Evolutionary conservation across 2,888 invertebrate genomes (phyloP).

Genomic region (Acrobasis consociella): DNA sequence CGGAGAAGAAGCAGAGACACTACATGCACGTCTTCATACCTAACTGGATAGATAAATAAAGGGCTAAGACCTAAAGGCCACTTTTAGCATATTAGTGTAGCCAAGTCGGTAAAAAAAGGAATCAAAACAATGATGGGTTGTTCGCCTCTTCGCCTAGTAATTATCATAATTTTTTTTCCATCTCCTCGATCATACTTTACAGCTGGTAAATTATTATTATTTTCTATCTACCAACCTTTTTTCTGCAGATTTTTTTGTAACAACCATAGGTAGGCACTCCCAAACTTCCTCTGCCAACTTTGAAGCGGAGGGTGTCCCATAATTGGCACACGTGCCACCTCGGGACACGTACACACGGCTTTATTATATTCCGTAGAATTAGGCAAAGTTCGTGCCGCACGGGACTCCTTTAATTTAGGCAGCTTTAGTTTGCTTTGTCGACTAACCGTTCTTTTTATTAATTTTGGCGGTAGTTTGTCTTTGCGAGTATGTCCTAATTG

Average conservation of each 20-base stretch:
- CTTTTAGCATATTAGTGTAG: too few species aligned
- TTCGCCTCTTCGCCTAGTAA: too few species aligned
- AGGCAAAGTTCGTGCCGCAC: background rate
- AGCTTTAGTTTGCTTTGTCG: slow-evolving; percentile 9
- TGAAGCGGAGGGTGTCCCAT: background rate
- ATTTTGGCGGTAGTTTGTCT: background rate
- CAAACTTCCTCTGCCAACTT: background rate
- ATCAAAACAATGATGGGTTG: too few species aligned
- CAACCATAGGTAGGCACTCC: background rate
- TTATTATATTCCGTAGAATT: slow-evolving; percentile 15
- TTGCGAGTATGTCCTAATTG: background rate
- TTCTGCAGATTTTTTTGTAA: background rate
- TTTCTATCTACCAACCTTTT: too few species aligned
- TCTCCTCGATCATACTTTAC: too few species aligned
- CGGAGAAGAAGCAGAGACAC: too few species aligned
- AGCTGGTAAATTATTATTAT: too few species aligned
- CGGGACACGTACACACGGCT: background rate
- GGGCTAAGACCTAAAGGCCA: too few species aligned
- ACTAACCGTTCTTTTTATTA: background rate
- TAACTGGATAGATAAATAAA: too few species aligned
- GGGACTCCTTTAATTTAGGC: slow-evolving; percentile 10
- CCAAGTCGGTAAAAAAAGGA: too few species aligned
- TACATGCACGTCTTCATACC: too few species aligned
- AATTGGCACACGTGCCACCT: background rate
- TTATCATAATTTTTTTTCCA: too few species aligned